Evolutionary conservation across 2,113 vertebrate species (phyloP).

Genomic region (Pelusios castaneus): DNA sequence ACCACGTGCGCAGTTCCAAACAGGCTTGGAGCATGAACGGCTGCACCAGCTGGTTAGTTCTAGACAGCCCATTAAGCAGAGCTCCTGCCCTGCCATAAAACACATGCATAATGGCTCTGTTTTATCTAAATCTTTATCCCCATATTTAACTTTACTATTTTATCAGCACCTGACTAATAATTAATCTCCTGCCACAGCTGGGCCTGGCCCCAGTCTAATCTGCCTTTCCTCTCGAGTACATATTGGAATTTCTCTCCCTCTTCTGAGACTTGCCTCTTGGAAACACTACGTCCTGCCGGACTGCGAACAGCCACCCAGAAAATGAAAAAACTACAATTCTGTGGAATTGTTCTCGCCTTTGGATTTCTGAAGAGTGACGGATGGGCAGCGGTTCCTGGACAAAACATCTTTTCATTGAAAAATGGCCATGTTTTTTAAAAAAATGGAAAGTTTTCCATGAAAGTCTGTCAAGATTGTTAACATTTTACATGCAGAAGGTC

Average conservation of each 20-base stretch:
- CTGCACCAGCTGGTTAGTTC: background rate
- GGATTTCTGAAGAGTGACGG: background rate
- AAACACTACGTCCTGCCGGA: background rate
- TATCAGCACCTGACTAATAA: slow-evolving; percentile 17
- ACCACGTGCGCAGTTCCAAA: background rate
- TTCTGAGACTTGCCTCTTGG: background rate
- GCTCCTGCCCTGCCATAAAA: background rate
- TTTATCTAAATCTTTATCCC: slow-evolving; percentile 9
- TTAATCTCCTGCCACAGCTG: slow-evolving; percentile 21
- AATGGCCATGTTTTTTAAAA: background rate
- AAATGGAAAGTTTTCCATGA: background rate
- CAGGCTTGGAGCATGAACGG: background rate
- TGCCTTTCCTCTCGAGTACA: background rate
- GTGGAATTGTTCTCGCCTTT: background rate
- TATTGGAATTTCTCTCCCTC: background rate
- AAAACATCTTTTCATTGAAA: background rate
- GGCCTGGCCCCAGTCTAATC: background rate
- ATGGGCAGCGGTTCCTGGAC: fast-evolving
- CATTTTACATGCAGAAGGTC: background rate
- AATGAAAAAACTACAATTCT: background rate
- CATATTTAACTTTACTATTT: background rate
- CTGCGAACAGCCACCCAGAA: background rate
- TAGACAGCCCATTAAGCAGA: background rate
- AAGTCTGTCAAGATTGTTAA: background rate
- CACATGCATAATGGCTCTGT: background rate